Conservation (phyloP, 2,797 vertebrate genomes). For the Lerista edwardsae region DNA sequence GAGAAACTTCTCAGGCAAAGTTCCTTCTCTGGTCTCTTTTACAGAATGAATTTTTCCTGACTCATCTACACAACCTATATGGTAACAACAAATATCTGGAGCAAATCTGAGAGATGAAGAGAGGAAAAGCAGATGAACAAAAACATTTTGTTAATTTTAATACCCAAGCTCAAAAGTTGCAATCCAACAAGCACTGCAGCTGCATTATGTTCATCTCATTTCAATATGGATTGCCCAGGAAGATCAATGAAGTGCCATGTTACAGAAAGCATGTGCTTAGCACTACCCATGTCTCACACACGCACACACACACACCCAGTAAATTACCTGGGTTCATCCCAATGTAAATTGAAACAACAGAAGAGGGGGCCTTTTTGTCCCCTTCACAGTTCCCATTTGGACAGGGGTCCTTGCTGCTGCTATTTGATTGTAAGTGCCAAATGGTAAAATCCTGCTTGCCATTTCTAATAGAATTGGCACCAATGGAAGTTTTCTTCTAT, state of each 20-base stretch:
- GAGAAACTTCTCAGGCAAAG: conserved; percentile 71
- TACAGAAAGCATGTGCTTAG: too few species aligned
- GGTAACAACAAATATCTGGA: conserved; percentile 52
- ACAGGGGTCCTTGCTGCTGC: too few species aligned
- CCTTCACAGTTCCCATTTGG: too few species aligned
- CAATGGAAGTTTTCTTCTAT: too few species aligned
- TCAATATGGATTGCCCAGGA: conserved; percentile 58
- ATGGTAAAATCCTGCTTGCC: too few species aligned
- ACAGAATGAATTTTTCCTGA: conserved; percentile 51
- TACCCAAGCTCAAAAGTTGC: conserved; percentile 39
- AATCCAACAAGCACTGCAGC: conserved; percentile 64
- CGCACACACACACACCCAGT: too few species aligned
- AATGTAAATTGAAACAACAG: too few species aligned
- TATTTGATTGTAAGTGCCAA: too few species aligned
- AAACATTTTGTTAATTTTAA: conserved; percentile 52
- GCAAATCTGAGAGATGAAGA: conserved; percentile 44
- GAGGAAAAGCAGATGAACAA: conserved; percentile 42
- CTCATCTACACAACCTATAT: conserved; percentile 57
- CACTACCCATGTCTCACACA: too few species aligned
- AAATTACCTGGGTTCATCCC: too few species aligned
- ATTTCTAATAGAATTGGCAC: too few species aligned
- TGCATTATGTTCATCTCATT: conserved; percentile 59
- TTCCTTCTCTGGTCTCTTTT: conserved; percentile 43
- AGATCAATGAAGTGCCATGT: neutral
- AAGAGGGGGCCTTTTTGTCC: too few species aligned